These are phyloP conservation scores for Chaetodon trifascialis DNA, from an alignment of 2,113 vertebrate species.

Conservation along the genomic window DNA sequence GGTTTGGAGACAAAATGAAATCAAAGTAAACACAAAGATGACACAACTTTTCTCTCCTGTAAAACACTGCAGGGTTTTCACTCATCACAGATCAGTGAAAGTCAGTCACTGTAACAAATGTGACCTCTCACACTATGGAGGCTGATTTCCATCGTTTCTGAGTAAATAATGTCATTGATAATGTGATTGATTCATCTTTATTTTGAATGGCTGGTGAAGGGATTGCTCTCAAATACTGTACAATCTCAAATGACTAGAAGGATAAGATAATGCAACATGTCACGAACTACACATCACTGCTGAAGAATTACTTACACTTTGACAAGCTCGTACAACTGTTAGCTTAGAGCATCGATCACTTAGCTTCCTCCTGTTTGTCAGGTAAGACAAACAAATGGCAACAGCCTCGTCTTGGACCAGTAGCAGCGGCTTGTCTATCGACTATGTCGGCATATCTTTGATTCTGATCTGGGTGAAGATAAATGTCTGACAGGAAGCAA, in stretches of 20 bases:
- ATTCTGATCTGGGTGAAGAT: constrained; percentile 58
- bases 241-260: constrained; percentile 5
- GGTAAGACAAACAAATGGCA: constrained; percentile 47
- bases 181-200: too few species aligned
- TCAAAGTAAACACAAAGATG: constrained; percentile 4
- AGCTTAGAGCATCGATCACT: constrained; percentile 50
- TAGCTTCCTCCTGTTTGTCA: constrained; percentile 42
- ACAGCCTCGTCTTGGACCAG: constrained; percentile 33
- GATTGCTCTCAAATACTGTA: neutral
- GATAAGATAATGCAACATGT: constrained; percentile 4
- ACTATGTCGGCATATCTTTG: constrained; percentile 57
- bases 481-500: constrained; percentile 47
- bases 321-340: constrained; percentile 46
- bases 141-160: neutral
- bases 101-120: neutral
- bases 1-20: neutral
- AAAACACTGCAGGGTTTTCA: neutral
- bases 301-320: constrained; percentile 32
- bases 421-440: constrained; percentile 47
- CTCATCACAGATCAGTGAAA: too few species aligned
- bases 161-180: neutral
- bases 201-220: neutral
- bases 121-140: neutral
- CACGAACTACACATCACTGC: constrained; percentile 12
- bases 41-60: neutral